phyloP scores from a whole-genome alignment of 2,888 invertebrate genomes.

The Brachylomia viminalis region DNA sequence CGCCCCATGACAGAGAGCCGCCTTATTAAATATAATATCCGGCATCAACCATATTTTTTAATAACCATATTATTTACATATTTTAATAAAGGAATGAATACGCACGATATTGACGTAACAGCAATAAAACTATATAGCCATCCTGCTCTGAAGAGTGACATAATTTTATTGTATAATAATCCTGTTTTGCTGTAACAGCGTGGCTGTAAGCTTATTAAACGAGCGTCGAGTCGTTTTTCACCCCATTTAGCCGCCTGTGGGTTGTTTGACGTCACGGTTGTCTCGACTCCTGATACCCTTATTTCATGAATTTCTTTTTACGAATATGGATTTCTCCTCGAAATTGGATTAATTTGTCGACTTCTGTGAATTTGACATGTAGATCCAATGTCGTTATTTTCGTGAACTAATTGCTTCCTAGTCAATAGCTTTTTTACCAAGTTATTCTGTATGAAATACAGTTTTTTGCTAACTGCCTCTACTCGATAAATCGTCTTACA shows the following conservation, averaged over 20 bases:
- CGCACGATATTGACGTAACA: constrained; percentile 41
- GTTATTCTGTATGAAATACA: constrained; percentile 9
- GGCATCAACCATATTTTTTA: constrained; percentile 13
- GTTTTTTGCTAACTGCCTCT: background rate
- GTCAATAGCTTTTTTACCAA: constrained; percentile 19
- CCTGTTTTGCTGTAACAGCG: constrained; percentile 55
- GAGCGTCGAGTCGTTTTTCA: constrained; percentile 51
- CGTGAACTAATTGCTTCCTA: constrained; percentile 19
- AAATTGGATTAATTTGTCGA: constrained; percentile 47
- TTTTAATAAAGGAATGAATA: constrained; percentile 33
- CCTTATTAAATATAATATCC: too few species aligned
- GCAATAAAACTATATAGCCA: constrained; percentile 41
- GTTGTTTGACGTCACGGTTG: constrained; percentile 60
- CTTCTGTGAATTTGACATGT: constrained; percentile 21
- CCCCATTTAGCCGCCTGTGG: constrained; percentile 49
- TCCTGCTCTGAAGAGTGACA: constrained; percentile 29
- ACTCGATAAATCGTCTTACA: background rate
- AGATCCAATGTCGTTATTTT: constrained; percentile 39
- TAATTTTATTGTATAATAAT: constrained; percentile 64
- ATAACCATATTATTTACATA: background rate
- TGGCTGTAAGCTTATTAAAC: constrained; percentile 53
- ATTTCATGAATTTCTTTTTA: constrained; percentile 1
- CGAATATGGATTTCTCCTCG: background rate
- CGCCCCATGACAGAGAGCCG: background rate
- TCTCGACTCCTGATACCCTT: constrained; percentile 31